Evolutionary conservation across 2,888 invertebrate genomes (phyloP).

Genomic region (Agonopterix heracliana): DNA sequence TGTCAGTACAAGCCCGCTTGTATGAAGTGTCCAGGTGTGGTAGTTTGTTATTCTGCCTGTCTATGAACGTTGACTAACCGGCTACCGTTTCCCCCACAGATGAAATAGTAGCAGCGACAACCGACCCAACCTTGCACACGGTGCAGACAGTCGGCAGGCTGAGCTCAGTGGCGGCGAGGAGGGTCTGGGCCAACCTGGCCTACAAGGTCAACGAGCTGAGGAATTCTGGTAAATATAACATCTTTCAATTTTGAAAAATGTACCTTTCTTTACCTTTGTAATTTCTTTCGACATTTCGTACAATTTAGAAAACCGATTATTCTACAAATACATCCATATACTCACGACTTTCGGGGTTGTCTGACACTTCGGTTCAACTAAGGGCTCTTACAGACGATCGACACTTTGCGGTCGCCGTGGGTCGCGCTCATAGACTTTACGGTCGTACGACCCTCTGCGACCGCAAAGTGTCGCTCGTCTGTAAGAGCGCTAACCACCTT

Average conservation of each 20-base stretch:
- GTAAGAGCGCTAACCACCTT: too few species aligned
- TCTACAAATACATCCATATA: too few species aligned
- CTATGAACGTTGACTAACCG: neutral
- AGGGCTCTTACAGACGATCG: too few species aligned
- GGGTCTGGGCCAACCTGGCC: conserved; percentile 81
- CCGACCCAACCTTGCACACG: conserved; percentile 82
- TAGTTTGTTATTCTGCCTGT: neutral
- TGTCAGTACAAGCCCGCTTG: neutral
- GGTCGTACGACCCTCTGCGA: too few species aligned
- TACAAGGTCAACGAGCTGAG: conserved; percentile 73
- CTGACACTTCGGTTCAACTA: too few species aligned
- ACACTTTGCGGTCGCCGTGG: too few species aligned
- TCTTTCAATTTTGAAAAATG: too few species aligned
- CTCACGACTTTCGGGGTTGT: too few species aligned
- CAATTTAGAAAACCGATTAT: too few species aligned
- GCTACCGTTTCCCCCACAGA: conserved; percentile 33
- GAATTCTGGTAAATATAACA: conserved; percentile 38
- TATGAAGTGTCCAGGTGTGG: neutral
- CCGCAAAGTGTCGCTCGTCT: too few species aligned
- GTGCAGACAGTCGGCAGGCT: conserved; percentile 83
- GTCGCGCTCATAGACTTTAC: too few species aligned
- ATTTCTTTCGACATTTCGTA: too few species aligned
- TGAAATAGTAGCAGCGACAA: conserved; percentile 75
- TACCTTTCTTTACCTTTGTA: neutral
- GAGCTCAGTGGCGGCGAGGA: conserved; percentile 82